A percentile compares a stretch with the other conserved stretches of the same genome.
Evolutionary conservation across 2,113 vertebrate species (phyloP).

Genomic region (Myrmecobius fasciatus): DNA sequence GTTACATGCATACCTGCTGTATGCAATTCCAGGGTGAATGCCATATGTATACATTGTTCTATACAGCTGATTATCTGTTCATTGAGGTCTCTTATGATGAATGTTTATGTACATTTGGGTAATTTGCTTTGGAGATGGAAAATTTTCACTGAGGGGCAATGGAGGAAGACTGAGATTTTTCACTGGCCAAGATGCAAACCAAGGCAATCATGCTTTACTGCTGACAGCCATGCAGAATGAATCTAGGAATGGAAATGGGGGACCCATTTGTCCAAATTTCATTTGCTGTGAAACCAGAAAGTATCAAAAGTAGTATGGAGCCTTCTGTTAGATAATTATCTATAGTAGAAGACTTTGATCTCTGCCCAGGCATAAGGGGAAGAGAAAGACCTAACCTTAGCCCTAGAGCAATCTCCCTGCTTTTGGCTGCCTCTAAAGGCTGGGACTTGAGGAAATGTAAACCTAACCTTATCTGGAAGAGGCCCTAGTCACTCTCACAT

Average conservation of each 20-base stretch:
- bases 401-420: background rate
- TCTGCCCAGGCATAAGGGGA: background rate
- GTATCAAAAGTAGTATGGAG: background rate
- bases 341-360: background rate
- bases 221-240: background rate
- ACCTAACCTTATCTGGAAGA: background rate
- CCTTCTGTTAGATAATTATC: background rate
- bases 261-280: background rate
- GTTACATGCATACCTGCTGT: background rate
- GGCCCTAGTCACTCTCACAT: background rate
- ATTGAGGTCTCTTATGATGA: background rate
- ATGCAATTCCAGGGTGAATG: background rate
- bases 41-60: background rate
- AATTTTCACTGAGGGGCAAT: background rate
- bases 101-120: background rate
- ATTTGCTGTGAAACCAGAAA: background rate
- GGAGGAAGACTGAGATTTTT: background rate
- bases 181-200: background rate
- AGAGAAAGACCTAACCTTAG: background rate
- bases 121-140: background rate
- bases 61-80: background rate
- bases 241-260: background rate
- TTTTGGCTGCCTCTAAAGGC: background rate
- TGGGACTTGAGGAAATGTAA: background rate
- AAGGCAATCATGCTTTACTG: background rate